These are phyloP conservation scores for Diplosoma virens DNA, from an alignment of 23 tunicate species.

Conservation along the genomic window DNA sequence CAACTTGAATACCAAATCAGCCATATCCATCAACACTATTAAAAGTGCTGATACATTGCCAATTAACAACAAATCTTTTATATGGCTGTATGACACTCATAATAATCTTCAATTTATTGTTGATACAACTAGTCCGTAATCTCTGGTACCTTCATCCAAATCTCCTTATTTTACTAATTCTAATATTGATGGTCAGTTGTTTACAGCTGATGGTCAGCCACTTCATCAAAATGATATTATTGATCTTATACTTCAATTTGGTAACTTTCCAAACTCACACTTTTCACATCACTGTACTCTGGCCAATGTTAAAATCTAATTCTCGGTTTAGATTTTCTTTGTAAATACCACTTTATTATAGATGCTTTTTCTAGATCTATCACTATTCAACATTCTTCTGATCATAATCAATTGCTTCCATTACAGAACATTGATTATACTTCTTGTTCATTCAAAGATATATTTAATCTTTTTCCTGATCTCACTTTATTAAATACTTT, in stretches of 20 bases:
- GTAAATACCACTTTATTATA: neutral
- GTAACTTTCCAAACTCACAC: neutral
- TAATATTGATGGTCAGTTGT: neutral
- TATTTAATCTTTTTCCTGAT: slow-evolving; percentile 8
- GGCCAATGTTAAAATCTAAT: neutral
- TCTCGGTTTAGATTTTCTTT: slow-evolving; percentile 11
- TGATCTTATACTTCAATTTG: neutral
- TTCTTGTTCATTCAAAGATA: neutral
- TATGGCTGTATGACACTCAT: neutral
- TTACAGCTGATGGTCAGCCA: slow-evolving; percentile 8
- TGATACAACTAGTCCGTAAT: slow-evolving; percentile 10
- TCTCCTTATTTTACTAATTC: neutral
- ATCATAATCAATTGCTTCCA: neutral
- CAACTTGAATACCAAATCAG: neutral
- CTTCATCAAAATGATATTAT: neutral
- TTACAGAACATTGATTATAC: neutral
- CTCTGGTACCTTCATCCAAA: neutral
- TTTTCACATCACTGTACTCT: neutral
- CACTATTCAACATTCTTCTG: neutral
- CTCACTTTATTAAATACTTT: neutral
- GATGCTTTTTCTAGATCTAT: neutral
- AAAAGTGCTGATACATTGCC: slow-evolving; percentile 8
- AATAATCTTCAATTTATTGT: neutral
- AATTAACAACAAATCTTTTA: neutral
- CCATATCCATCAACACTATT: neutral